Base-by-base conservation (phyloP, 2,797 vertebrate species). In the Gobio occitaniae region DNA sequence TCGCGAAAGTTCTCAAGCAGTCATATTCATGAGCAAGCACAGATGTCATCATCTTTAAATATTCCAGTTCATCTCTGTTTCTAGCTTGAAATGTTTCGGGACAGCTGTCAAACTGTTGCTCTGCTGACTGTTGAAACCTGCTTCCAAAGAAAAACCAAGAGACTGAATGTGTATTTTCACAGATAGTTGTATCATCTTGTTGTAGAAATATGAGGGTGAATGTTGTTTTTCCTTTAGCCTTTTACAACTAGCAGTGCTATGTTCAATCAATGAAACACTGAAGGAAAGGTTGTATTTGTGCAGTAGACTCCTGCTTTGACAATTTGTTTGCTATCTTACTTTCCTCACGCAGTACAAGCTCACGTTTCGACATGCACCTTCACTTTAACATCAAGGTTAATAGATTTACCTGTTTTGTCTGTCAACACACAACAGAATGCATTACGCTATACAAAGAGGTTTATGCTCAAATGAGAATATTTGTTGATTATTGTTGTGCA, bases 211-310 rank as follows among this genome's bases (percentile, higher is more conserved):
- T 89, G 76, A 86, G 87, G 79, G 72, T 87, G 82, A 63, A 25
- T 65, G 7, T 50, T 75, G 13, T 86, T 83, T 89, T 88, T 84
- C 88, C 48, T 92, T 36, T 0, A 89, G 91, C 86, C 83, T 89
- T 92, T 91, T 86, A 88, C 89, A 89, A 89, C 87, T 72, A 50
- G 84, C 82, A 81, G 86, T 56, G 48, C 81, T 86, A 63, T 41
- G 16, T 83, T 87, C 80, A 83, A 63, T 83, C 80, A 87, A 88
- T 83, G 82, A 79, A 87, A 65, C 17, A 63, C 29, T 11, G 13
- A 63, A 75, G 68, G 78, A 25, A 21, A 32, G 41, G 63, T 52
- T 77, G 66, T 66, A 32, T 75, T 41, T 76, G 41, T 63, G 68
- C 69, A 82, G 54, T 47, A 50, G 80, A 84, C 66, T 79, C 63